These are phyloP conservation scores for Drosophila trichaetosa DNA, from an alignment of 2,888 invertebrate genomes.

Conservation along the genomic window DNA sequence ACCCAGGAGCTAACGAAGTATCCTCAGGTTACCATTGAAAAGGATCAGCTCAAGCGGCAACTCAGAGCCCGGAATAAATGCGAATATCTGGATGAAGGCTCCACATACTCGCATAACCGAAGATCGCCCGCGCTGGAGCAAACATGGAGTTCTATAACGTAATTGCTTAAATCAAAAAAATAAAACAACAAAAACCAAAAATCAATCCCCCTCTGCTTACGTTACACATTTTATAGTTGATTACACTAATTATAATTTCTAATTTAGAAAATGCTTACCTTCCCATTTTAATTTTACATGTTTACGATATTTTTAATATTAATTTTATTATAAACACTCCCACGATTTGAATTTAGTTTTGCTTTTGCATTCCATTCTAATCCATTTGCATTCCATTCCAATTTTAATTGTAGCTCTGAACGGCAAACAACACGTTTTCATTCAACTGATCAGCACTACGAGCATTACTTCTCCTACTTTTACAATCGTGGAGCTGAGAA, in stretches of 20 bases:
- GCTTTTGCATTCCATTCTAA: neutral
- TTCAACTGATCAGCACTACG: conserved; percentile 72
- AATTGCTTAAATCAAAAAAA: conserved; percentile 37
- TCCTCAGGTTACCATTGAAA: conserved; percentile 24
- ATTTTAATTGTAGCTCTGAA: conserved; percentile 45
- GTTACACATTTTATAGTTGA: conserved; percentile 9
- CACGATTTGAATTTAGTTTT: neutral
- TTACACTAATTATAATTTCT: neutral
- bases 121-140: conserved; percentile 45
- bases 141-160: conserved; percentile 68
- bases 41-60: conserved; percentile 62
- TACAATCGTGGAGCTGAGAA: conserved; percentile 70
- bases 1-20: conserved; percentile 32
- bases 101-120: conserved; percentile 33
- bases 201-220: conserved; percentile 18
- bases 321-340: neutral
- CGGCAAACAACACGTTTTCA: conserved; percentile 40
- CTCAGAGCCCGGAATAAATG: conserved; percentile 29
- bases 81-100: conserved; percentile 52
- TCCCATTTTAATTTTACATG: neutral
- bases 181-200: conserved; percentile 6
- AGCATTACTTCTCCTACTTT: conserved; percentile 80
- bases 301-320: neutral
- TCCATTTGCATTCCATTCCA: neutral
- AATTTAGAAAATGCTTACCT: neutral